Base-by-base conservation (phyloP, 1,140 invertebrate species). In the Cotesia chilonis region DNA sequence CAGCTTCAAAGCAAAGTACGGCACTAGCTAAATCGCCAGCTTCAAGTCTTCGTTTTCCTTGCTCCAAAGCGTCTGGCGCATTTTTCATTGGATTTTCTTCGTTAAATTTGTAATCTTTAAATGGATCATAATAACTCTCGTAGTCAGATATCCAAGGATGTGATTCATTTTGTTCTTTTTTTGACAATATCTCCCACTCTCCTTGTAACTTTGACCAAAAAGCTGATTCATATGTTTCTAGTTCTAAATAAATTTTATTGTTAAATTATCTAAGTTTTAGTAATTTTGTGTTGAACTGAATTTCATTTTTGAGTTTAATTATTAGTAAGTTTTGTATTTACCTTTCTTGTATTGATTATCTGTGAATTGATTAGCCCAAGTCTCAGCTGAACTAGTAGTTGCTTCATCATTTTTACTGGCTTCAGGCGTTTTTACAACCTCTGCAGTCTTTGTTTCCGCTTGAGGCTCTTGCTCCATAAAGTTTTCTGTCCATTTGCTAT, bases 1-100 rank as follows among this genome's bases (percentile, higher is more conserved):
- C 97, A 69, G 96, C 95, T 89, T 99, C 98, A 88, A 99, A 99
- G 79, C 97, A 94, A 3, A 99, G 87, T 1, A 99, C 97, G 35
- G 98, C 98, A 77, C 95, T 95, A 14, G 97, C 94, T 70, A 99
- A 90, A 87, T 99, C 97, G 35, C 96, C 97, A 74, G 90, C 90
- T 80, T 91, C 89, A 67, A 98, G 84, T 80, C 92, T 92, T 78
- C 92, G 89, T 80, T 96, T 92, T 0, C 97, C 98, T 79, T 95
- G 92, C 82, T 94, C 92, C 70, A 98, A 90, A 12, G 96, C 92
- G 88, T 96, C 92, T n/a, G 90, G 87, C 78, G 94, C 88, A 78
- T 94, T 90, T 67, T 90, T 88, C 91, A 97, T 92, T 7, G 95
- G 93, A 90, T 98, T 98, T 65, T 96, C 91, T 78, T 94, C 90